These are phyloP conservation scores for Xanthostigma xanthostigma DNA, from an alignment of 2,888 invertebrate genomes.

Conservation along the genomic window DNA sequence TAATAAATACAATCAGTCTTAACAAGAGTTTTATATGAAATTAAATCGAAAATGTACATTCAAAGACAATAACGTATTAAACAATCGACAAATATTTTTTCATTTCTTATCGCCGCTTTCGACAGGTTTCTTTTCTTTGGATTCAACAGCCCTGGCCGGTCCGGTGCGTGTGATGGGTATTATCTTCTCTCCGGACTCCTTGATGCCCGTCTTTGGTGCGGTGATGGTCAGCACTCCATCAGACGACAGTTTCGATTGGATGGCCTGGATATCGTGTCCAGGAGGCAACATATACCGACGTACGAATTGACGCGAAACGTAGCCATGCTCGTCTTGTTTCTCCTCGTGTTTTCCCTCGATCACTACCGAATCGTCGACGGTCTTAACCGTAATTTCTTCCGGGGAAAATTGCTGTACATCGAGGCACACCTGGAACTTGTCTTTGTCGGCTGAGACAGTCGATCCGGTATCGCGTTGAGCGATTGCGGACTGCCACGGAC, in stretches of 20 bases:
- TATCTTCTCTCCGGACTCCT: conserved; percentile 25
- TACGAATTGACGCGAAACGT: conserved; percentile 55
- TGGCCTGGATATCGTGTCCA: conserved; percentile 51
- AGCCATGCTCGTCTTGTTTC: conserved; percentile 52
- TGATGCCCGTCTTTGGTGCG: conserved; percentile 35
- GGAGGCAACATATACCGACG: conserved; percentile 56
- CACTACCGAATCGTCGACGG: conserved; percentile 49
- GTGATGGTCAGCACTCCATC: conserved; percentile 54
- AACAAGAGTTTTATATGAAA: too few species aligned
- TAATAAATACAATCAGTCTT: too few species aligned
- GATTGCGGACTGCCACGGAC: conserved; percentile 33
- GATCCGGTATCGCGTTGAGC: conserved; percentile 37
- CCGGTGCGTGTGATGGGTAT: conserved; percentile 27
- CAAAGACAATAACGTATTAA: too few species aligned
- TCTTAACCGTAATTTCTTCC: conserved; percentile 63
- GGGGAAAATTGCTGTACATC: conserved; percentile 71
- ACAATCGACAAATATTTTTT: too few species aligned
- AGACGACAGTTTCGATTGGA: conserved; percentile 53
- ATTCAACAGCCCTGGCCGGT: conserved; percentile 9
- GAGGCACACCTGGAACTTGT: conserved; percentile 53
- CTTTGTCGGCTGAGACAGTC: conserved; percentile 41
- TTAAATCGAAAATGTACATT: too few species aligned
- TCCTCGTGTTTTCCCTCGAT: conserved; percentile 66
- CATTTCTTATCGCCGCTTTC: too few species aligned
- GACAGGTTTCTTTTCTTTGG: too few species aligned